Evolutionary conservation across 2,113 vertebrate genomes (phyloP).

Genomic region (Charina bottae): DNA sequence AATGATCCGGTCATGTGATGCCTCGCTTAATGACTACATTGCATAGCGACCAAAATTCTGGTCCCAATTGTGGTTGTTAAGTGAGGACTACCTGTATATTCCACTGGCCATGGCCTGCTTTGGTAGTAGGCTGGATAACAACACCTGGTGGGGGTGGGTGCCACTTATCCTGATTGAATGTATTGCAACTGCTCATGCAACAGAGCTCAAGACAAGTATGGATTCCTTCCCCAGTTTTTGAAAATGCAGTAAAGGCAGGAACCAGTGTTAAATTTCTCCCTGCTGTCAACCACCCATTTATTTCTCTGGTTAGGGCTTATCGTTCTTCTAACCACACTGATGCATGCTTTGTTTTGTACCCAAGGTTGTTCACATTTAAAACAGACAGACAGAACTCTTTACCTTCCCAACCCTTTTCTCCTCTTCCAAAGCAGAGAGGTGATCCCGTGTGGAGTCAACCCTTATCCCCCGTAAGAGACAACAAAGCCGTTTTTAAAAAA

Average conservation of each 20-base stretch:
- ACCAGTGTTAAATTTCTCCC: conserved; percentile 28
- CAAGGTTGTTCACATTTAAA: conserved; percentile 53
- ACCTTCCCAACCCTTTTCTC: conserved; percentile 15
- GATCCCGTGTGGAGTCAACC: conserved; percentile 47
- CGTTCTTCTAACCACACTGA: conserved; percentile 32
- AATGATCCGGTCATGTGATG: too few species aligned
- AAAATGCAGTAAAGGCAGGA: conserved; percentile 29
- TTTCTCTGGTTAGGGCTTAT: conserved; percentile 23
- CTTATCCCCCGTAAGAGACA: conserved; percentile 67
- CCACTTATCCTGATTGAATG: too few species aligned
- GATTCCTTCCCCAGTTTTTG: not conserved
- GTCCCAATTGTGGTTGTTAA: too few species aligned
- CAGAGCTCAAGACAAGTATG: not conserved
- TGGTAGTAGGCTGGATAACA: too few species aligned
- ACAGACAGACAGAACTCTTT: not conserved
- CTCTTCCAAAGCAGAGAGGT: conserved; percentile 46
- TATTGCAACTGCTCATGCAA: not conserved
- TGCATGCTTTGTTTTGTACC: not conserved
- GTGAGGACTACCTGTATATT: too few species aligned
- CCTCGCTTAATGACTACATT: too few species aligned
- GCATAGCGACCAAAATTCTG: too few species aligned
- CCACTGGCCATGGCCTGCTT: too few species aligned
- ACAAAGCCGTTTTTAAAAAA: conserved; percentile 61
- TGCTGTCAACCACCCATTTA: not conserved
- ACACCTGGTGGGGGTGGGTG: too few species aligned